Evolutionary conservation across 2,888 invertebrate genomes (phyloP).

Genomic region (Autographa pulchrina): DNA sequence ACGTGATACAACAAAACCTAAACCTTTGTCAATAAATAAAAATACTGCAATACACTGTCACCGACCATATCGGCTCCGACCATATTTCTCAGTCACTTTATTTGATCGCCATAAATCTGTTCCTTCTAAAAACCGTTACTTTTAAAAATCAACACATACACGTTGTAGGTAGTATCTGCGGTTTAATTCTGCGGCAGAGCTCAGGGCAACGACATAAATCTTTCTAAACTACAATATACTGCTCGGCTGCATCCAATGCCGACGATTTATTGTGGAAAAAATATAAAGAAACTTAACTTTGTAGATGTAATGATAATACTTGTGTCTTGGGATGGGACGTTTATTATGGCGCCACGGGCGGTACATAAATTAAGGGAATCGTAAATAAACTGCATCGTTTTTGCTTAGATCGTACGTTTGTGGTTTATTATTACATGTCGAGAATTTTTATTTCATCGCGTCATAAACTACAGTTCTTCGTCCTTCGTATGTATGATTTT

Average conservation of each 20-base stretch:
- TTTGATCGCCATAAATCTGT: slow-evolving; percentile 16
- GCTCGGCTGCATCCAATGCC: slow-evolving; percentile 49
- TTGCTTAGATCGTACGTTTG: too few species aligned
- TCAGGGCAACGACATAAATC: slow-evolving; percentile 63
- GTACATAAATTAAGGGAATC: not conserved
- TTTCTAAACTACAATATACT: slow-evolving; percentile 67
- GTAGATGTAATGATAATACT: slow-evolving; percentile 8
- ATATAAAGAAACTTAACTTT: slow-evolving; percentile 34
- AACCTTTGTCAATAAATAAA: not conserved
- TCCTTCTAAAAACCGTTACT: not conserved
- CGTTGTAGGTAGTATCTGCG: slow-evolving; percentile 32
- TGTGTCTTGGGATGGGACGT: not conserved
- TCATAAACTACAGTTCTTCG: too few species aligned
- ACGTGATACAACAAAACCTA: too few species aligned
- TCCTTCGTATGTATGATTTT: too few species aligned
- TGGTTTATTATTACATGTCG: too few species aligned
- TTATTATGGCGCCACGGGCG: not conserved
- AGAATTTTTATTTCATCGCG: too few species aligned
- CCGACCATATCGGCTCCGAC: too few species aligned
- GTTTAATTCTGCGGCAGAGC: slow-evolving; percentile 64
- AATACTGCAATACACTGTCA: not conserved
- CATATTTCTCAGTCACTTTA: slow-evolving; percentile 3
- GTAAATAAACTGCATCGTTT: not conserved
- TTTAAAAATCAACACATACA: slow-evolving; percentile 33
- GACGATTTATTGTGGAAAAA: slow-evolving; percentile 51